Evolutionary conservation across 92 coral and sea anemone genomes (phyloP), one percentile per base, ranked within the genome.

Genomic region (Palythoa heliodiscus): DNA sequence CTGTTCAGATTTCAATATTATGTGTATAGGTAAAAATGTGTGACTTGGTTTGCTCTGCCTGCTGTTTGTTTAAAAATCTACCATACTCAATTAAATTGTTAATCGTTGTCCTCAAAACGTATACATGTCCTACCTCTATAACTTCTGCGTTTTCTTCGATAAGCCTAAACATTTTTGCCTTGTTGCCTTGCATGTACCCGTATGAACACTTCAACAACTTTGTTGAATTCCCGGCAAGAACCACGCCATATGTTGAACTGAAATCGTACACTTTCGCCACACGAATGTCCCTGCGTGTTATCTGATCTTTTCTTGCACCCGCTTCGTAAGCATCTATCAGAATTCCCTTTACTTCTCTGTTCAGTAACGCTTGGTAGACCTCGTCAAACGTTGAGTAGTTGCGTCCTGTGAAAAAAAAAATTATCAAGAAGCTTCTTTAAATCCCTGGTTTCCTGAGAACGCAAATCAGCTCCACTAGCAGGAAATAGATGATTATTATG

Each of bases 231-330:
- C 60, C 55, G 14, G 84, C 84, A 80, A 80, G 84, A 47, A 80
- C 84, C 15, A 80, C 84, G 73, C 84, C 84, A 24, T 80, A 80
- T 5, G 84, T 80, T 47, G 84, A 80, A 48, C 84, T 80, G 43
- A 66, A 80, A 64, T 80, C 84, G 84, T 80, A 80, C 20, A 80
- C 60, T 80, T 80, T 80, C 84, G 43, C 84, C 12, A 80, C 84
- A 1, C 84, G 84, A 47, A 67, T 66, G 60, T 80, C 63, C 63
- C 47, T 66, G 73, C 66, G 58, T 0, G 14, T 66, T 3, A 80
- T 64, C 75, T 80, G 84, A 6, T 80, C 40, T 20, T 80, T 80
- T 58, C 84, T 80, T 9, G 84, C 84, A n/a, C 84, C 84, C 1
- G 84, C 84, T 15, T 80, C 84, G 23, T 80, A 80, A 11, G 84